These are phyloP conservation scores for Cyanoramphus novaezelandiae DNA, from an alignment of 2,113 vertebrate genomes.

Conservation along the genomic window DNA sequence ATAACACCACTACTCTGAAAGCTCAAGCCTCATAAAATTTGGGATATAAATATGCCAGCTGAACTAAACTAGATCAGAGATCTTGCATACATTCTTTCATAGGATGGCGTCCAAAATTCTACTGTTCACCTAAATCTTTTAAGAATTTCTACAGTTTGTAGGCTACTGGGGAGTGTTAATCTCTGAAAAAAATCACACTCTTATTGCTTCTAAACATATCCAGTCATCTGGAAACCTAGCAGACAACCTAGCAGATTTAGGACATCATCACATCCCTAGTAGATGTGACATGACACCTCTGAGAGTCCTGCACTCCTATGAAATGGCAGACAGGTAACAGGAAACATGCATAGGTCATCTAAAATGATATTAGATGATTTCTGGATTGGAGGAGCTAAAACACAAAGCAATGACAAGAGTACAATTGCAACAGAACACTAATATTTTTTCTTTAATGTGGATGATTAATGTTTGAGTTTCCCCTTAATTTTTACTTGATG, in stretches of 20 bases:
- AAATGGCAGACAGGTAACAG: not conserved
- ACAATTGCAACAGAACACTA: not conserved
- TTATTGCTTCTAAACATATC: not conserved
- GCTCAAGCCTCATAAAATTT: slow-evolving; percentile 73
- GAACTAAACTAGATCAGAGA: slow-evolving; percentile 65
- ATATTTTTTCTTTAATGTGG: not conserved
- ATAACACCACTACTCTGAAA: slow-evolving; percentile 69
- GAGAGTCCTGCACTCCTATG: not conserved
- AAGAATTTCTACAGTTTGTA: not conserved
- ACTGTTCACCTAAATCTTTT: not conserved
- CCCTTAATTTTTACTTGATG: slow-evolving; percentile 5
- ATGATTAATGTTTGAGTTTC: not conserved
- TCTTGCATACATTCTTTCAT: not conserved
- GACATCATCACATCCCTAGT: too few species aligned
- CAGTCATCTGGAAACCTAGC: not conserved
- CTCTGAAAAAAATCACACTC: not conserved
- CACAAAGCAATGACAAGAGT: not conserved
- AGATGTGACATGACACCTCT: not conserved
- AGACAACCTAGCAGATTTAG: not conserved
- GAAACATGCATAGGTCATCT: not conserved
- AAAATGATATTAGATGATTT: not conserved
- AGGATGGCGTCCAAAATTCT: not conserved
- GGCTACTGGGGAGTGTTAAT: not conserved
- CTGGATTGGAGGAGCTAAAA: not conserved
- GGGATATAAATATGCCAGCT: slow-evolving; percentile 74